phyloP scores from a whole-genome alignment of 2,113 vertebrate genomes.

The Muntiacus reevesi region DNA sequence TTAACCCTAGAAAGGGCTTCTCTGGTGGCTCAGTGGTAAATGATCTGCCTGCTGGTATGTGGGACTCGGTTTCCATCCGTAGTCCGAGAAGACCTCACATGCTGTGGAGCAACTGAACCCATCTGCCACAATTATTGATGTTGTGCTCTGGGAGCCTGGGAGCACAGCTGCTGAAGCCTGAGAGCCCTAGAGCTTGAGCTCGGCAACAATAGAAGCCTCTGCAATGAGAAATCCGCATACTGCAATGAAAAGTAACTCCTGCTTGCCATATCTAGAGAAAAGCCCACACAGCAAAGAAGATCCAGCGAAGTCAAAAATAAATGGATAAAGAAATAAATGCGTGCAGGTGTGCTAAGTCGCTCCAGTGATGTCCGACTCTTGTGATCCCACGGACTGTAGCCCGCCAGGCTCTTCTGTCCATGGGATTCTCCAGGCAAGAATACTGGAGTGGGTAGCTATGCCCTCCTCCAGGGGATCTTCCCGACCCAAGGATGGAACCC shows the following conservation, averaged over 20 bases:
- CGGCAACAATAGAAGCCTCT: neutral
- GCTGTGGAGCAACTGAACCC: neutral
- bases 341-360: neutral
- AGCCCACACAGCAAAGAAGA: neutral
- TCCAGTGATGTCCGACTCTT: neutral
- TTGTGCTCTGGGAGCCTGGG: neutral
- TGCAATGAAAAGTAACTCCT: neutral
- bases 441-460: neutral
- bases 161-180: neutral
- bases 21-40: neutral
- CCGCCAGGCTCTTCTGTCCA: neutral
- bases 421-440: neutral
- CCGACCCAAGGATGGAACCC: neutral
- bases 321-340: neutral
- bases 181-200: neutral
- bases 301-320: neutral
- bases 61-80: neutral
- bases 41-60: accelerated
- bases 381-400: neutral
- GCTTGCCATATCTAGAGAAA: neutral
- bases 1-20: neutral
- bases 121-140: neutral
- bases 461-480: neutral
- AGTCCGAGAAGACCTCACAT: neutral
- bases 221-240: neutral